phyloP scores from a whole-genome alignment of 1,140 invertebrate species.

The Zaprionus lachaisei region DNA sequence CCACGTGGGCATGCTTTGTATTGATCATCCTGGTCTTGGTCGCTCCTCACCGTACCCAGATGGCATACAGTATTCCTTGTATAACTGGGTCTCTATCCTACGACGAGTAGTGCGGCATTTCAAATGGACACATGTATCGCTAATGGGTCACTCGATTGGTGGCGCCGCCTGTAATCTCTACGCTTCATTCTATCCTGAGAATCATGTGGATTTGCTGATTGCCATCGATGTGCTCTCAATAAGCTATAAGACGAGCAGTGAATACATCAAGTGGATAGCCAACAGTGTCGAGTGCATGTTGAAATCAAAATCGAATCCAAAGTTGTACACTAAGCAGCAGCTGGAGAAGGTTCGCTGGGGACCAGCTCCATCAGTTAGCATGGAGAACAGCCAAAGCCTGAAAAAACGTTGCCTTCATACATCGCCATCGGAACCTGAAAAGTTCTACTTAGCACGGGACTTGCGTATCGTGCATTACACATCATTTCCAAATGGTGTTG shows the following conservation, averaged over 20 bases:
- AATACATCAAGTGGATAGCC: conserved; percentile 19
- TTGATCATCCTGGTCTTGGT: conserved; percentile 79
- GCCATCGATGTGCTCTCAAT: conserved; percentile 26
- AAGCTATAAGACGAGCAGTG: conserved; percentile 16
- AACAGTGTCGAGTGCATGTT: conserved; percentile 27
- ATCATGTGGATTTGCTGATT: conserved; percentile 32
- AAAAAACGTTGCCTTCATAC: not conserved
- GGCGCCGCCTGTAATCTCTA: conserved; percentile 81
- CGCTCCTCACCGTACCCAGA: conserved; percentile 3
- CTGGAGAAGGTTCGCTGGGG: conserved; percentile 17
- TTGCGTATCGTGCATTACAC: not conserved
- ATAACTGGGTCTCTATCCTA: not conserved
- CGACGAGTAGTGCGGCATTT: conserved; percentile 2
- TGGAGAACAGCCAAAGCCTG: not conserved
- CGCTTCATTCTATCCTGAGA: conserved; percentile 13
- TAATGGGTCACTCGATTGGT: conserved; percentile 89
- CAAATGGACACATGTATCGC: conserved; percentile 82
- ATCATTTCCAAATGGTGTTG: not conserved
- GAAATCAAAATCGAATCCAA: not conserved
- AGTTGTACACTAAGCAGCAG: conserved; percentile 13
- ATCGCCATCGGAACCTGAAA: not conserved
- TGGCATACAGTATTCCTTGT: not conserved
- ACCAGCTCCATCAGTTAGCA: conserved; percentile 22
- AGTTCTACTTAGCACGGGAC: conserved; percentile 18
- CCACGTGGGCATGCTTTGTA: conserved; percentile 86